Evolutionary conservation across 2,888 invertebrate species (phyloP), one percentile per base, ranked within the genome.

Genomic region (Dastarcus helophoroides): DNA sequence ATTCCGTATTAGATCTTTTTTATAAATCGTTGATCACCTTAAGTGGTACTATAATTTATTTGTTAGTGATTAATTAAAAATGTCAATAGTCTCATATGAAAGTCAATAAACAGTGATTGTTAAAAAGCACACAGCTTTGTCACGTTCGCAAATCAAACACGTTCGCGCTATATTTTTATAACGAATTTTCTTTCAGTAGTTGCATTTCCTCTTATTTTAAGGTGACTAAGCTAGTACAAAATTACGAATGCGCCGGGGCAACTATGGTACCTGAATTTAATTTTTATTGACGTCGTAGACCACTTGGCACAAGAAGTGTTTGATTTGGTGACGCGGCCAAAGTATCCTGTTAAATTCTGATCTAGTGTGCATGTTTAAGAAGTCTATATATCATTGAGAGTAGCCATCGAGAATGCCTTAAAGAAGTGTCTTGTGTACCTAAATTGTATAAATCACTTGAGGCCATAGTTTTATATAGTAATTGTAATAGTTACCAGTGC

Each of bases 1-100:
- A 63, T 64, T 63, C 63, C 63, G 57, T 57, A 56, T 47, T 54
- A 53, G 51, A 47, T 53, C 55, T 54, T 47, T 45, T 41, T 44
- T 38, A 31, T 37, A 37, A 38, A 40, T 40, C 45, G 49, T 53
- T 46, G 43, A 40, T 41, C 41, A 40, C 37, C 38, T 42, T 42
- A 46, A 41, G 43, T 42, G 43, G 42, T 44, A 44, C 34, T 40
- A 31, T 44, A n/a, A 42, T 39, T 44, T 44, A 39, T 43, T 38
- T 41, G 38, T 39, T 38, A 35, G 33, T 38, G 26, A 21, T 23
- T 30, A n/a, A n/a, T n/a, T n/a, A n/a, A n/a, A n/a, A n/a, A n/a
- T n/a, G n/a, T n/a, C n/a, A n/a, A n/a, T n/a, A n/a, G n/a, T n/a
- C n/a, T n/a, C n/a, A 22, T 31, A 23, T 28, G 5, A 19, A 23